Base-by-base conservation (phyloP, 23 tunicate species). In the Pegea sp. region DNA sequence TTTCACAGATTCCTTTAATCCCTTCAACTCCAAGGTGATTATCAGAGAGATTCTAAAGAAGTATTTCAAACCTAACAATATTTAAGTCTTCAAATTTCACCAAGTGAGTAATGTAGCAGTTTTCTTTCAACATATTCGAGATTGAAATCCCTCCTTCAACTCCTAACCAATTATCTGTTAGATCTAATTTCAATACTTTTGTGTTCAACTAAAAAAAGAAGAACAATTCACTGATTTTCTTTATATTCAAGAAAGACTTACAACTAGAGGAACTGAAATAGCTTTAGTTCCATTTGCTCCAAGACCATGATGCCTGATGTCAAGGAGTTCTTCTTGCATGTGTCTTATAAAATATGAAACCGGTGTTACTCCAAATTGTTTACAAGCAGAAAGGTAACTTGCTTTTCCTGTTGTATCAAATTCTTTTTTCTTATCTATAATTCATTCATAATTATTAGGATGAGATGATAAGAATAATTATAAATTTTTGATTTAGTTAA, bases 121-220 rank as follows among this genome's bases (percentile, higher is more conserved):
- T 91, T 63, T 91, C 99, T 44, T 67, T 76, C 31, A 91, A 52
- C 99, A 91, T 91, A 33, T 91, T 76, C 5, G 99, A 86, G 30
- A 91, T 78, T 16, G 81, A 86, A 25, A 48, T 46, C 4, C 93
- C 99, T 11, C 99, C 99, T 64, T 78, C 69, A 3, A 70, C 62
- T 43, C 61, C 64, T 19, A 77, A 30, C 98, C 90, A 77, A 54
- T 90, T 76, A 66, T 90, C 98, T 19, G 91, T 65, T 29, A 75
- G 59, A 54, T 75, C 88, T 55, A 76, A 42, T 60, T 64, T 65
- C 55, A 87, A 65, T 18, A 87, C 76, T 65, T 59, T 75, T 52
- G 88, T 76, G 56, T 87, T 87, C n/a, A 78, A 69, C 86, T 86
- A 54, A 21, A 70, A 65, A 56, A 56, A 56, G 16, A 56, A 11